These are phyloP conservation scores for Pollicipes pollicipes DNA, from an alignment of 1,140 invertebrate genomes.

Conservation along the genomic window DNA sequence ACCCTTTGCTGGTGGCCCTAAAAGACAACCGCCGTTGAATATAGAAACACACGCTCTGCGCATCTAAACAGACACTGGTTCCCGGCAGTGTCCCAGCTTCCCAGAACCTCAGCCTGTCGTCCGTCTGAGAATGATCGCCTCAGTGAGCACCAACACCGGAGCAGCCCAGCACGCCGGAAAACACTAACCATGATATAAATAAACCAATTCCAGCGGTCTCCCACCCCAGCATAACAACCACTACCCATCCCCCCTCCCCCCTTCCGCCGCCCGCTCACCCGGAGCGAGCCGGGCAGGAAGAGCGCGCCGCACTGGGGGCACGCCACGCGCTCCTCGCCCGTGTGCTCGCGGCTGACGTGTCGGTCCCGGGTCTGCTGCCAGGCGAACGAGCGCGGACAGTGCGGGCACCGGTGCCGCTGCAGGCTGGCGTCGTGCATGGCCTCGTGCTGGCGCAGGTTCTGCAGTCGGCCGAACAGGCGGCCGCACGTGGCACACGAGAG, in stretches of 20 bases:
- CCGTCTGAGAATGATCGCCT: too few relatives aligned
- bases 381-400: constrained; percentile 20
- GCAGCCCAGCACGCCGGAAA: too few relatives aligned
- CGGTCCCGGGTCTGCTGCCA: constrained; percentile 21
- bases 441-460: constrained; percentile 18
- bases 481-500: constrained; percentile 16
- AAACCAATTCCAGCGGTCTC: too few relatives aligned
- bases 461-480: constrained; percentile 15
- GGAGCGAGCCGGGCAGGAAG: neutral
- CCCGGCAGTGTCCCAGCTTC: too few relatives aligned
- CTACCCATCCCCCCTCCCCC: neutral
- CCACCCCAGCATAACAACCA: too few relatives aligned
- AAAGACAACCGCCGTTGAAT: too few relatives aligned
- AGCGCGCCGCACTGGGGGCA: constrained; percentile 14
- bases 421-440: too few relatives aligned
- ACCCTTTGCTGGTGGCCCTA: neutral
- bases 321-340: neutral
- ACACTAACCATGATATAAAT: too few relatives aligned
- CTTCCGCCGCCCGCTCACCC: constrained; percentile 9
- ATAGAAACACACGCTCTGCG: too few relatives aligned
- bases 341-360: constrained; percentile 16
- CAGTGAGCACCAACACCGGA: neutral
- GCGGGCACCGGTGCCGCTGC: constrained; percentile 18
- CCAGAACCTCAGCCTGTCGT: too few relatives aligned
- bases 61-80: too few relatives aligned